Base-by-base conservation (phyloP, 1,140 invertebrate species). In the Drosophila trapezifrons region DNA sequence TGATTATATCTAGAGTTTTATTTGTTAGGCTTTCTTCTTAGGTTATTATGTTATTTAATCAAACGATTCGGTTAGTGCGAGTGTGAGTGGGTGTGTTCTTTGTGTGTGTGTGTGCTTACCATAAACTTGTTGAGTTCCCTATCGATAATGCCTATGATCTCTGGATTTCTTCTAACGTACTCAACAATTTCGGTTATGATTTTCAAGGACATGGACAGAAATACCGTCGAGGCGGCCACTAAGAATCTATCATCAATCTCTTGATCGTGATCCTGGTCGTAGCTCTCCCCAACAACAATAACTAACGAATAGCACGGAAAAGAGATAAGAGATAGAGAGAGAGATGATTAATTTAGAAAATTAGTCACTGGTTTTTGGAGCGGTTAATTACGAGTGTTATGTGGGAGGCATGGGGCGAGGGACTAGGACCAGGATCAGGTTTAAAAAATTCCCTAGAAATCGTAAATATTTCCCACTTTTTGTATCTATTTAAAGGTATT, bases 91-190 rank as follows among this genome's bases (percentile, higher is more conserved):
- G 43, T 55, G 15, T 27, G 43, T 56, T 32, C 2, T 2, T 29
- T 29, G 25, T 55, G 46, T 57, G 32, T 40, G 4, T 40, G 18
- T 64, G 60, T 69, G 76, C 90, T 91, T 91, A 91, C 90, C 90
- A 91, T 89, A 62, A 91, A 81, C 40, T 90, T 89, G 80, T 90
- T 90, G 60, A 91, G 76, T 91, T 91, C 84, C 87, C 90, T 91
- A 91, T 91, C 84, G 74, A 91, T 86, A 85, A 90, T 80, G 67
- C 76, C 66, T 67, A 91, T 55, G 58, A 91, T 90, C 78, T 91
- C 84, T 70, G 90, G 90, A 80, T 91, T 91, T 86, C 81, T 82
- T 77, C 77, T 90, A 91, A 91, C 72, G 81, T 91, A 91, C 43
- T 91, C 87, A 74, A 91, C 81, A 72, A 91, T 90, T 76, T 91